These are phyloP conservation scores for Lordiphosa clarofinis DNA, from an alignment of 1,140 invertebrate species.

Conservation along the genomic window DNA sequence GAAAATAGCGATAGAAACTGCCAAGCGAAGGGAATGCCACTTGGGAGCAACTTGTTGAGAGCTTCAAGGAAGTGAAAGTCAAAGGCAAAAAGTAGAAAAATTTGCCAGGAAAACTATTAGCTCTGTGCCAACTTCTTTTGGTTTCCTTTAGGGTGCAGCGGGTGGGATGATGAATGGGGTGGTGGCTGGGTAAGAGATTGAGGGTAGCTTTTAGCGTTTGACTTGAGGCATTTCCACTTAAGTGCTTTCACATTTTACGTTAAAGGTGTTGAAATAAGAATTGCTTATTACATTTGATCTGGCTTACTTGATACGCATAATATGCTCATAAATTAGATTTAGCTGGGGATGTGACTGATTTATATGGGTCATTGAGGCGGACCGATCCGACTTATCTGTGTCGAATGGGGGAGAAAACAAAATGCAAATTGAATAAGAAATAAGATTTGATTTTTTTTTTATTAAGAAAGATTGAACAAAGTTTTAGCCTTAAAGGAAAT, in stretches of 20 bases:
- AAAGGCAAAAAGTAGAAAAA: constrained; percentile 53
- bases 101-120: constrained; percentile 60
- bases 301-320: constrained; percentile 49
- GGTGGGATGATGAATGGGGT: neutral
- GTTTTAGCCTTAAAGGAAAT: constrained; percentile 7
- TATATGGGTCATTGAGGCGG: constrained; percentile 28
- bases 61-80: constrained; percentile 57
- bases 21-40: constrained; percentile 25
- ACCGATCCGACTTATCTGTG: constrained; percentile 9
- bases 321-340: constrained; percentile 73
- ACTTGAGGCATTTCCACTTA: constrained; percentile 73
- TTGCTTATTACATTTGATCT: constrained; percentile 63
- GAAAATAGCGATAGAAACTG: constrained; percentile 8
- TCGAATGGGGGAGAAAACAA: neutral
- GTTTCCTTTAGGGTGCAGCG: constrained; percentile 27
- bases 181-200: constrained; percentile 1
- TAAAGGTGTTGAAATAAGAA: constrained; percentile 65
- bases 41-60: constrained; percentile 69
- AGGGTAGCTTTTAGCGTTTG: constrained; percentile 65
- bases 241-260: constrained; percentile 55
- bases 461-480: constrained; percentile 35
- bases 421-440: constrained; percentile 35
- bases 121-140: constrained; percentile 40
- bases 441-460: constrained; percentile 36
- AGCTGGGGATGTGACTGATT: constrained; percentile 36